These are phyloP conservation scores for Torymus texanus DNA, from an alignment of 2,888 invertebrate genomes.

Conservation along the genomic window DNA sequence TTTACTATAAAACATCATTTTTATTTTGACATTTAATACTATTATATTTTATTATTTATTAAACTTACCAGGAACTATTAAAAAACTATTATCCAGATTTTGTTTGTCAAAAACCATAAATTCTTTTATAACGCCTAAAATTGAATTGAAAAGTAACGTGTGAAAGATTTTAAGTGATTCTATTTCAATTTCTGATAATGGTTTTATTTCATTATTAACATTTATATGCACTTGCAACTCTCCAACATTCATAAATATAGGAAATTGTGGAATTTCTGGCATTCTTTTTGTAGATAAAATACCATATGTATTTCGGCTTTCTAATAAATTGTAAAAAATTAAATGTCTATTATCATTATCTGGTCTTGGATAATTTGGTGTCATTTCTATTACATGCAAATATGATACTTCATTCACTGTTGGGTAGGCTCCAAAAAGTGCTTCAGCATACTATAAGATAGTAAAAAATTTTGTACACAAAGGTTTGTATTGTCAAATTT, in stretches of 20 bases:
- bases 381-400: conserved; percentile 79
- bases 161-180: conserved; percentile 82
- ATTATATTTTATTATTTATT: conserved; percentile 16
- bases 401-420: conserved; percentile 72
- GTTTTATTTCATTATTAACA: conserved; percentile 74
- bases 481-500: neutral
- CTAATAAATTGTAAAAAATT: conserved; percentile 78
- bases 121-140: conserved; percentile 80
- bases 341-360: conserved; percentile 75
- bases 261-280: conserved; percentile 80
- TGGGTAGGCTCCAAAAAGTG: conserved; percentile 71
- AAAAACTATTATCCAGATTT: conserved; percentile 76
- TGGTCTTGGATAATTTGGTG: conserved; percentile 76
- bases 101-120: conserved; percentile 80
- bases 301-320: conserved; percentile 78
- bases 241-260: conserved; percentile 84
- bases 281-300: conserved; percentile 80
- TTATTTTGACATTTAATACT: conserved; percentile 69
- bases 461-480: neutral
- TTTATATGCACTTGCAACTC: conserved; percentile 77
- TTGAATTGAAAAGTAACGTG: conserved; percentile 83
- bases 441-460: conserved; percentile 76
- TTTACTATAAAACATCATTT: conserved; percentile 72
- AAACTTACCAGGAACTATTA: conserved; percentile 71
- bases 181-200: conserved; percentile 57